Base-by-base conservation (phyloP, 2,797 vertebrate species). In the Anabas testudineus region DNA sequence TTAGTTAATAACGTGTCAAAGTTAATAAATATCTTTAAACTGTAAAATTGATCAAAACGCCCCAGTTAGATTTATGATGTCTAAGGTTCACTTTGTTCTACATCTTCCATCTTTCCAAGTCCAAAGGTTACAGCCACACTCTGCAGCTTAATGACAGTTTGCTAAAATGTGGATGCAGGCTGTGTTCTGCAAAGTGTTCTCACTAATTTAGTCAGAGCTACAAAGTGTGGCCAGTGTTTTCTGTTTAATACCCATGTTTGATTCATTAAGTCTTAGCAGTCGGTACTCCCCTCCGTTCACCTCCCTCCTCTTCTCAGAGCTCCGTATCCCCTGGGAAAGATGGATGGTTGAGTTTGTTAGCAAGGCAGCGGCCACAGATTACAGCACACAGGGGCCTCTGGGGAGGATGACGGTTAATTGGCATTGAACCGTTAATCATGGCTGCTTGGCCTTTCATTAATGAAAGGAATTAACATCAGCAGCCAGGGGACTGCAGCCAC, bases 371-470 rank as follows among this genome's bases (percentile, higher is more conserved):
- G 78, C 71, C 76, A 73, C 90, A 88, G 86, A 92, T 88, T 87
- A 87, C 69, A 70, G 86, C 78, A 62, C 58, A 43, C 70, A 30
- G 67, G 34, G 51, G 55, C 82, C 87, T 80, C 78, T 48, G 48
- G 88, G 81, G 80, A 84, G 66, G 67, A 79, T 76, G 71, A 69
- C 42, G 67, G 90, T 93, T 92, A 92, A 93, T 92, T 91, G 90
- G 80, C 86, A 87, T 82, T 86, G 87, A 90, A 90, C 87, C 59
- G 76, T 93, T 92, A 89, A 91, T 91, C 85, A 84, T 67, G 80
- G 74, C 74, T 53, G 65, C 49, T 60, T 45, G 61, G 73, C 67
- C 84, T 87, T 87, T 90, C 81, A 87, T 91, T 88, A 88, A 81
- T 78, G 78, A 74, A 72, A 85, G 68, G 82, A 92, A 91, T 90